A percentile compares a stretch with the other conserved stretches of the same genome.
Conservation (phyloP, 2,888 invertebrate genomes). For the Peribatodes rhomboidaria region DNA sequence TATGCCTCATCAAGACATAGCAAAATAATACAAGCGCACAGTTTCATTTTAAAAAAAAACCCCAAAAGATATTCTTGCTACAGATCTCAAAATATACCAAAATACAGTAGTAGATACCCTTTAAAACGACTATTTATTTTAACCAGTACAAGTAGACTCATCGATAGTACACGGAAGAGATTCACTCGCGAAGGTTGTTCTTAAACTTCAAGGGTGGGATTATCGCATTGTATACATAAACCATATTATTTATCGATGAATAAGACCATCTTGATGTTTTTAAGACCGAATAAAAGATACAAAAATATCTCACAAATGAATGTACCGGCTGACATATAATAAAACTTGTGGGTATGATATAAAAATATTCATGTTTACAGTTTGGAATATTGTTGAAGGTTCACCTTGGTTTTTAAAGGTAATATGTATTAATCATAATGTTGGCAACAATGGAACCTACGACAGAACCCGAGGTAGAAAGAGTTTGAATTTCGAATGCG, state of each 20-base stretch:
- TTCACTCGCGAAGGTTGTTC: conserved; percentile 63
- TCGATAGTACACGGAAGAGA: conserved; percentile 63
- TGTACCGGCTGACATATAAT: conserved; percentile 17
- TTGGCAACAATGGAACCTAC: conserved; percentile 75
- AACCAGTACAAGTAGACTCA: conserved; percentile 42
- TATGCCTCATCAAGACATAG: background rate
- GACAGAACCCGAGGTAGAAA: conserved; percentile 55
- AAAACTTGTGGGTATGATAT: conserved; percentile 7
- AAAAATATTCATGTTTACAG: conserved; percentile 25
- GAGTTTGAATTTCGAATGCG: conserved; percentile 61
- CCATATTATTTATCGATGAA: conserved; percentile 50
- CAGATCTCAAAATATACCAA: background rate
- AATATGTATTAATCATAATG: conserved; percentile 76
- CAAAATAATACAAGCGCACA: background rate
- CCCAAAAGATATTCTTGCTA: background rate
- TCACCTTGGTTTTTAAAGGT: conserved; percentile 73
- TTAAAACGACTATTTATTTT: conserved; percentile 1
- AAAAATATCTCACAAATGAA: conserved; percentile 23
- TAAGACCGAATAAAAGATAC: conserved; percentile 24
- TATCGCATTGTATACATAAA: conserved; percentile 62
- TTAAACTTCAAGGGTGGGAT: conserved; percentile 71
- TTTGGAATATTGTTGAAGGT: conserved; percentile 48
- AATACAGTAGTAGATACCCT: conserved; percentile 3
- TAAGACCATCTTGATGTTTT: conserved; percentile 33
- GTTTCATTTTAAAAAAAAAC: background rate